Evolutionary conservation across 64 coral and sea anemone species (phyloP).

Genomic region (Anthopleura sola): DNA sequence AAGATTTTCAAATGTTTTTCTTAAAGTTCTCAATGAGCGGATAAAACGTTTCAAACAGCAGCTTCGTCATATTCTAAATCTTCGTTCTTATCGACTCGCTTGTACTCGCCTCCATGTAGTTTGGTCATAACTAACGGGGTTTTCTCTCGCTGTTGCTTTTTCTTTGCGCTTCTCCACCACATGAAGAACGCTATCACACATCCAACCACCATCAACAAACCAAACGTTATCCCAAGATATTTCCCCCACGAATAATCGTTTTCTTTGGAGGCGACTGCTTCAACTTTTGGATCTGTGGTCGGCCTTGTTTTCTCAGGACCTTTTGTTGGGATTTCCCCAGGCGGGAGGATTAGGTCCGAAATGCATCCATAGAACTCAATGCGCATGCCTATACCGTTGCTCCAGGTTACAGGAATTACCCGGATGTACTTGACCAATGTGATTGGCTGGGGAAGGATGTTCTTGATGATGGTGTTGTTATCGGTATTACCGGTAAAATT

Average conservation of each 20-base stretch:
- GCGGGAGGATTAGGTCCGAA: not conserved
- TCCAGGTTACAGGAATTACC: constrained; percentile 16
- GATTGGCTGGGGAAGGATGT: constrained; percentile 1
- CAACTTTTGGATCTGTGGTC: not conserved
- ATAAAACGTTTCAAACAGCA: not conserved
- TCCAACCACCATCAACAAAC: constrained; percentile 9
- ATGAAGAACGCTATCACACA: not conserved
- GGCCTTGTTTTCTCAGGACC: not conserved
- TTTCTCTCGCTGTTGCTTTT: not conserved
- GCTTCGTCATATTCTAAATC: not conserved
- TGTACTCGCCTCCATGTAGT: not conserved
- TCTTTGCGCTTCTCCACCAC: constrained; percentile 24
- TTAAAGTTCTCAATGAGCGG: too few relatives aligned
- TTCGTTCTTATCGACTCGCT: not conserved
- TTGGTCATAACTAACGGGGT: not conserved
- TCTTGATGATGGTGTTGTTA: not conserved
- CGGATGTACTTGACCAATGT: constrained; percentile 16
- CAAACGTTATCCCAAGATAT: constrained; percentile 26
- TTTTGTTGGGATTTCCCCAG: not conserved
- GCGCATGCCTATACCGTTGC: constrained; percentile 14
- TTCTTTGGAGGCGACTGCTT: not conserved
- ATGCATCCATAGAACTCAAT: constrained; percentile 17
- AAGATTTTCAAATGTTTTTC: too few relatives aligned
- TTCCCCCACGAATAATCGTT: constrained; percentile 20
- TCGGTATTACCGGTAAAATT: constrained; percentile 10